Conservation (phyloP, 2,888 invertebrate species). For the Mactromeris polynyma region DNA sequence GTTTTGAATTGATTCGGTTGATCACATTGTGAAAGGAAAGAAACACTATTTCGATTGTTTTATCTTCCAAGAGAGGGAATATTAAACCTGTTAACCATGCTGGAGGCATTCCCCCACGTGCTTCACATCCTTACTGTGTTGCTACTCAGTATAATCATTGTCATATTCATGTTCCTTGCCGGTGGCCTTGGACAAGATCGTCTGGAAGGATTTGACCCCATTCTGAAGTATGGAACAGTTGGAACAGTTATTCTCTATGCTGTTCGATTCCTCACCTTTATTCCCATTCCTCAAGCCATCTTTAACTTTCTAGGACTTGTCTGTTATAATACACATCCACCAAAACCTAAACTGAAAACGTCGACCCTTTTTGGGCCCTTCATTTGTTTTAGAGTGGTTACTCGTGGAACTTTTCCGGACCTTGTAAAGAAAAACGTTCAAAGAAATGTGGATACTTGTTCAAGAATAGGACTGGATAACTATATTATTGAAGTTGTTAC, state of each 20-base stretch:
- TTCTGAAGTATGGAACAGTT: slow-evolving; percentile 73
- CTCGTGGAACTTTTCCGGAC: slow-evolving; percentile 74
- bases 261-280: slow-evolving; percentile 72
- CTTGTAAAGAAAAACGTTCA: slow-evolving; percentile 76
- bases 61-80: background rate
- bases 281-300: slow-evolving; percentile 77
- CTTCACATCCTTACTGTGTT: slow-evolving; percentile 65
- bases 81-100: background rate
- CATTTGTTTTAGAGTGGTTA: slow-evolving; percentile 79
- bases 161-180: slow-evolving; percentile 62
- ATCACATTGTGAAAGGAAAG: too few species aligned
- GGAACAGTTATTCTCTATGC: slow-evolving; percentile 74
- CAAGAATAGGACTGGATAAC: slow-evolving; percentile 75
- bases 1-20: too few species aligned
- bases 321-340: slow-evolving; percentile 77
- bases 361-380: slow-evolving; percentile 80
- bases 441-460: slow-evolving; percentile 76
- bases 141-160: slow-evolving; percentile 61
- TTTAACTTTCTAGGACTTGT: slow-evolving; percentile 80
- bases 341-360: slow-evolving; percentile 77
- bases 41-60: too few species aligned
- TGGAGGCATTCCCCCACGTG: slow-evolving; percentile 63
- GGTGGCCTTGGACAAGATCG: slow-evolving; percentile 66
- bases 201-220: slow-evolving; percentile 67
- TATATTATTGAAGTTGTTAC: slow-evolving; percentile 80